A percentile compares a stretch with the other conserved stretches of the same genome.
These are phyloP conservation scores for Phataginus tricuspis DNA, from an alignment of 2,797 vertebrate species.

Conservation along the genomic window DNA sequence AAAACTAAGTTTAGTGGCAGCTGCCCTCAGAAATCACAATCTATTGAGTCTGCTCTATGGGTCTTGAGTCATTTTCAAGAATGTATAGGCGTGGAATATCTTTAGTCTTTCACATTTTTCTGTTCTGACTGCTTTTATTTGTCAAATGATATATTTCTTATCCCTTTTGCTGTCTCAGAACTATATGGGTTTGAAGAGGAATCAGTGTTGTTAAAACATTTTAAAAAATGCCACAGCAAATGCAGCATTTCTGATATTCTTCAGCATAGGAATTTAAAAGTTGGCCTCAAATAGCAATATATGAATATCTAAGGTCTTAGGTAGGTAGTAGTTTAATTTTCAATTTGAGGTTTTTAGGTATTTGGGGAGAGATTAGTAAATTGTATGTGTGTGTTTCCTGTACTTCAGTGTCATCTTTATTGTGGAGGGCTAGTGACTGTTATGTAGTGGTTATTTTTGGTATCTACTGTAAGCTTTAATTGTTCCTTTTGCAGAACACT, in stretches of 20 bases:
- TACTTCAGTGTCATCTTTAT: neutral
- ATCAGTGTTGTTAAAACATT: neutral
- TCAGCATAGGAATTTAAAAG: constrained; percentile 4
- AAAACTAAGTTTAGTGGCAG: neutral
- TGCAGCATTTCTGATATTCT: neutral
- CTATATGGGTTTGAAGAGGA: neutral
- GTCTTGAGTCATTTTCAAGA: neutral
- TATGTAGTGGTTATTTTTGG: neutral
- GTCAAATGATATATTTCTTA: neutral
- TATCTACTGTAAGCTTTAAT: constrained; percentile 28
- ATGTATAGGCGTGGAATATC: neutral
- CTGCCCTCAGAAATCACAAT: neutral
- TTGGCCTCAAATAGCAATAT: neutral
- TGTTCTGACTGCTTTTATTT: neutral
- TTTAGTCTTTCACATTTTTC: neutral
- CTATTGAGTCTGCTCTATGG: neutral
- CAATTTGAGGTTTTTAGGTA: neutral
- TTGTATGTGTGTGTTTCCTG: neutral
- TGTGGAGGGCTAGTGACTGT: neutral
- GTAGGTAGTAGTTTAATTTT: constrained; percentile 17
- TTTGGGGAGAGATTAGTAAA: neutral
- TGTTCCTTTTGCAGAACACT: neutral
- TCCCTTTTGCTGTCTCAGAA: neutral
- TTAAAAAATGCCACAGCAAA: neutral
- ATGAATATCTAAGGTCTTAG: neutral